Conservation (phyloP, 92 coral and sea anemone genomes). For the Paragorgia papillata region DNA sequence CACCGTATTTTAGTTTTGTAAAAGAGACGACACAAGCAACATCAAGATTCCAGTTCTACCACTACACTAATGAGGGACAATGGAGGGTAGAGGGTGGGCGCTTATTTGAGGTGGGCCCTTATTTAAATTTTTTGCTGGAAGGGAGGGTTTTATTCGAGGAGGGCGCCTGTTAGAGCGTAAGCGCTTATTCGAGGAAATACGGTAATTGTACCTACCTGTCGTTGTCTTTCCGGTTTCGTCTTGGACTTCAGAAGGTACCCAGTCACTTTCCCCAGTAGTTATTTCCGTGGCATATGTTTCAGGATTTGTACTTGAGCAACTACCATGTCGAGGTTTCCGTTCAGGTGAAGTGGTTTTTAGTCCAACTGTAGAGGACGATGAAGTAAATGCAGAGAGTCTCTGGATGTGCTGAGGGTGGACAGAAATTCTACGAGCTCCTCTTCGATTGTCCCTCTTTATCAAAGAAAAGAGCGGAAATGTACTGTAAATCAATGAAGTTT, state of each 20-base stretch:
- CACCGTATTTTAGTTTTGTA: too few species aligned
- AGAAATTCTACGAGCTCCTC: constrained; percentile 83
- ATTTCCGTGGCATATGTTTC: constrained; percentile 20
- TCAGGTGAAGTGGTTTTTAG: background rate
- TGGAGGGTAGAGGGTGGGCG: too few species aligned
- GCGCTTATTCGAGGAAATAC: too few species aligned
- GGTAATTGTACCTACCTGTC: too few species aligned
- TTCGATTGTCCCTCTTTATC: constrained; percentile 80
- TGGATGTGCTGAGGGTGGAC: constrained; percentile 92
- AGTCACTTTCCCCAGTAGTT: constrained; percentile 27
- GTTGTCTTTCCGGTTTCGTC: constrained; percentile 2
- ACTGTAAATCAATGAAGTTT: too few species aligned
- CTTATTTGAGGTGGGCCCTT: too few species aligned
- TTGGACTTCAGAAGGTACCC: constrained; percentile 4
- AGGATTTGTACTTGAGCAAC: constrained; percentile 16
- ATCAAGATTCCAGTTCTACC: too few species aligned
- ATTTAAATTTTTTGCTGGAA: too few species aligned
- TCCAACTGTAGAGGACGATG: constrained; percentile 39
- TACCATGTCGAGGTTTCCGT: constrained; percentile 6
- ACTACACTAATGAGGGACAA: too few species aligned
- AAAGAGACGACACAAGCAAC: too few species aligned
- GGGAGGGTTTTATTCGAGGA: too few species aligned
- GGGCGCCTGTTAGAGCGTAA: too few species aligned
- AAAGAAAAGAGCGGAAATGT: background rate
- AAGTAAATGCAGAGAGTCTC: constrained; percentile 59